These are phyloP conservation scores for Papilio demoleus DNA, from an alignment of 2,888 invertebrate species.

Conservation along the genomic window DNA sequence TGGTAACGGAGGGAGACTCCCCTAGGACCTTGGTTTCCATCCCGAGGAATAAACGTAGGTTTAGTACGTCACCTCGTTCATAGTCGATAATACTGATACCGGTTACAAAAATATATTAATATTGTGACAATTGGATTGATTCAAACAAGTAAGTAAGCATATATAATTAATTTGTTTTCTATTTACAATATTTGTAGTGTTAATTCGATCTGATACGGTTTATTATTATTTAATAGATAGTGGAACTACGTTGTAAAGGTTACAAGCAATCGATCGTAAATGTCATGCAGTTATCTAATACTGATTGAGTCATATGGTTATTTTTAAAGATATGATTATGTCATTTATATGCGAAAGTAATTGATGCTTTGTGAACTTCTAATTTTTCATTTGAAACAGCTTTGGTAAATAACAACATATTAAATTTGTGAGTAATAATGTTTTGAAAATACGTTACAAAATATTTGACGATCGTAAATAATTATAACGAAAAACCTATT, in stretches of 20 bases:
- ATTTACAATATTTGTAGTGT: neutral
- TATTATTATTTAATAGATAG: slow-evolving; percentile 1
- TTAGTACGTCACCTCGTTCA: slow-evolving; percentile 36
- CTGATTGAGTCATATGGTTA: neutral
- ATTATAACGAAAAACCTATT: no score
- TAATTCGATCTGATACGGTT: slow-evolving; percentile 36
- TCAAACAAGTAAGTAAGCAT: slow-evolving; percentile 22
- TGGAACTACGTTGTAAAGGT: slow-evolving; percentile 3
- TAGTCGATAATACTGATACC: slow-evolving; percentile 31
- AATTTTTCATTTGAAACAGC: no score
- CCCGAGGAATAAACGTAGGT: slow-evolving; percentile 44
- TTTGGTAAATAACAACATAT: no score
- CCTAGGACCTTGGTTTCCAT: slow-evolving; percentile 44
- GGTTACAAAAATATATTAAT: slow-evolving; percentile 17
- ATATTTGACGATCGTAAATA: no score
- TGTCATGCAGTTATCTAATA: slow-evolving; percentile 38
- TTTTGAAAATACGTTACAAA: neutral
- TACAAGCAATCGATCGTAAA: slow-evolving; percentile 42
- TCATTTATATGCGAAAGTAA: neutral
- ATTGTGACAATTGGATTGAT: slow-evolving; percentile 6
- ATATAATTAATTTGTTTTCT: neutral
- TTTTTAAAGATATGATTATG: neutral
- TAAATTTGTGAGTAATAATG: neutral
- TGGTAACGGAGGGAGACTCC: slow-evolving; percentile 59
- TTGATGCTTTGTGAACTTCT: no score